phyloP scores from a whole-genome alignment of 2,797 vertebrate species.

The Acanthurus leucopareius region DNA sequence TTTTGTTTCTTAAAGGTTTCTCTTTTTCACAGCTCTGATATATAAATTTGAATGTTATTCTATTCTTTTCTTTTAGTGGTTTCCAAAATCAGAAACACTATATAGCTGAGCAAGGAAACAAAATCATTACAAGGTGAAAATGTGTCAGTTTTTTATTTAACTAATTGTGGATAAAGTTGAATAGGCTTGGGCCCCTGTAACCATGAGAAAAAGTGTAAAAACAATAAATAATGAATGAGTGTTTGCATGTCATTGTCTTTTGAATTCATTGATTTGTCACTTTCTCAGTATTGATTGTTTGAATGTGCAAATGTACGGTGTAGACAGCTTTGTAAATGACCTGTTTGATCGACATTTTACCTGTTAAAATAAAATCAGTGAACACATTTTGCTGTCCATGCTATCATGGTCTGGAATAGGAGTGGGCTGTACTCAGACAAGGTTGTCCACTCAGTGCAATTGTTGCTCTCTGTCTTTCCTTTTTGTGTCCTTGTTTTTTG shows the following conservation, averaged over 20 bases:
- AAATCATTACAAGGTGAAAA: not conserved
- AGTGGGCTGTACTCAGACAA: not conserved
- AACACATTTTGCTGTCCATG: not conserved
- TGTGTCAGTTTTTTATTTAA: not conserved
- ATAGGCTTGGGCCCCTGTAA: not conserved
- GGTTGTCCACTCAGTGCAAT: not conserved
- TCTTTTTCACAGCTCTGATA: not conserved
- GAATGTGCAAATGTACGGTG: not conserved
- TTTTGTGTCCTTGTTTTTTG: conserved; percentile 19
- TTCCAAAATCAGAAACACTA: too few relatives aligned
- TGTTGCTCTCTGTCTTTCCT: conserved; percentile 7
- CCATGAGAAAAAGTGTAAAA: conserved; percentile 30
- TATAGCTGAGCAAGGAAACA: too few relatives aligned
- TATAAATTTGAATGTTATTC: not conserved
- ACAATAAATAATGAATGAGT: conserved; percentile 20
- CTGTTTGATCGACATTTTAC: conserved; percentile 30
- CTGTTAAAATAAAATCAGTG: not conserved
- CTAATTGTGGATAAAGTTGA: not conserved
- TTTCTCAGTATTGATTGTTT: conserved; percentile 33
- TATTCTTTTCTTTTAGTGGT: not conserved
- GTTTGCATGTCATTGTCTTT: conserved; percentile 26
- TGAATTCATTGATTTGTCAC: conserved; percentile 38
- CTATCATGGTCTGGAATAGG: conserved; percentile 3
- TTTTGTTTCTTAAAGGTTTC: not conserved
- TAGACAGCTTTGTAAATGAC: not conserved